phyloP scores from a whole-genome alignment of 2,113 vertebrate genomes.

The Ceyx melanurus region DNA sequence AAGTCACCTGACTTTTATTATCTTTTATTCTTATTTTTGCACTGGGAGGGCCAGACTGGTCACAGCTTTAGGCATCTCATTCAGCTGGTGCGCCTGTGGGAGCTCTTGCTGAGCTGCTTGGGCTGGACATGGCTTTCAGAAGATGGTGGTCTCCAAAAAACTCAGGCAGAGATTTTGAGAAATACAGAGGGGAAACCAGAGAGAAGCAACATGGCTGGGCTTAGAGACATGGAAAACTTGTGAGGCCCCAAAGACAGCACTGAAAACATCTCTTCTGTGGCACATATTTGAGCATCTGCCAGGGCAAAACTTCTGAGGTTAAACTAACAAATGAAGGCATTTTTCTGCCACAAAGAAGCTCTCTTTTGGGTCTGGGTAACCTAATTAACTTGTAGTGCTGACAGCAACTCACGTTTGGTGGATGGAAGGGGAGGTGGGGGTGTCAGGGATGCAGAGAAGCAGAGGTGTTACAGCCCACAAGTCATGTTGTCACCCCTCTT shows the following conservation, averaged over 20 bases:
- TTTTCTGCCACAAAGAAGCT: slow-evolving; percentile 25
- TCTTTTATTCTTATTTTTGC: not conserved
- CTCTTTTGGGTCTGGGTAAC: not conserved
- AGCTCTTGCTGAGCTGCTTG: not conserved
- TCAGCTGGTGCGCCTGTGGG: accelerated
- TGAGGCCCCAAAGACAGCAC: not conserved
- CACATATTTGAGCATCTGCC: slow-evolving; percentile 40
- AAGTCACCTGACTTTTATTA: not conserved
- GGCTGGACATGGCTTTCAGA: not conserved
- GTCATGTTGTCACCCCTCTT: not conserved
- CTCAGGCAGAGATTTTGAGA: not conserved
- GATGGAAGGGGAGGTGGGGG: not conserved
- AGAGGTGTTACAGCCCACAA: not conserved
- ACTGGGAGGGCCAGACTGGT: not conserved
- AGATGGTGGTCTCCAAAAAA: not conserved
- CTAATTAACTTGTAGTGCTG: not conserved
- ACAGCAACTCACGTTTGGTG: not conserved
- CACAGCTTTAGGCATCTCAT: not conserved
- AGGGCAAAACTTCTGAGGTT: slow-evolving; percentile 32
- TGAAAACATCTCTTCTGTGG: not conserved
- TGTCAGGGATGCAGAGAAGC: not conserved
- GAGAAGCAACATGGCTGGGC: not conserved
- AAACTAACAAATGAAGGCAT: not conserved
- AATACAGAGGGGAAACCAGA: not conserved
- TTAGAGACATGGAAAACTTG: not conserved